These are phyloP conservation scores for Heliconius hewitsoni DNA, from an alignment of 1,140 invertebrate species.

Conservation along the genomic window DNA sequence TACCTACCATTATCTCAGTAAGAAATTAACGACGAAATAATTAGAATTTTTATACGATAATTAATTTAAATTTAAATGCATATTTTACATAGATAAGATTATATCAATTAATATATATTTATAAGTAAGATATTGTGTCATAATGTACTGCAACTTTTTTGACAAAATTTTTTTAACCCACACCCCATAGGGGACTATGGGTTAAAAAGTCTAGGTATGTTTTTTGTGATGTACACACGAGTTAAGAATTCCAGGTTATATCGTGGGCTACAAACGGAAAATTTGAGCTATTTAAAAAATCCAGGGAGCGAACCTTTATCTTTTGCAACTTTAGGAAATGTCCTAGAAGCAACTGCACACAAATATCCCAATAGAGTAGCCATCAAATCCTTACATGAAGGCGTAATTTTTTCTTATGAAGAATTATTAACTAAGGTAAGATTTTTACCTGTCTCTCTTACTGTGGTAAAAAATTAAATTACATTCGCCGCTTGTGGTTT, in stretches of 20 bases:
- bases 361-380: conserved; percentile 83
- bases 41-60: too few species aligned
- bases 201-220: background rate
- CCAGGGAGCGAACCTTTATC: conserved; percentile 82
- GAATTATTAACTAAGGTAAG: background rate
- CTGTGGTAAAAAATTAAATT: background rate
- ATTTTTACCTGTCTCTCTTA: background rate
- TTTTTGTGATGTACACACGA: background rate
- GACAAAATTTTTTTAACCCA: background rate
- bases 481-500: too few species aligned
- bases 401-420: conserved; percentile 54
- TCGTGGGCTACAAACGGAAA: conserved; percentile 38
- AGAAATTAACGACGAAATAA: too few species aligned
- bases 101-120: too few species aligned
- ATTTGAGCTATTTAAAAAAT: conserved; percentile 75
- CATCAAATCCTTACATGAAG: conserved; percentile 84
- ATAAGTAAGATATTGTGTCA: background rate
- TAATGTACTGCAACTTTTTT: background rate
- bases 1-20: too few species aligned
- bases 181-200: too few species aligned
- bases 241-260: conserved; percentile 37
- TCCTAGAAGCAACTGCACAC: conserved; percentile 82
- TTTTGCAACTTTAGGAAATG: conserved; percentile 83
- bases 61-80: too few species aligned
- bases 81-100: too few species aligned